Conservation (phyloP, 2,888 invertebrate species). For the Agrotis clavis region DNA sequence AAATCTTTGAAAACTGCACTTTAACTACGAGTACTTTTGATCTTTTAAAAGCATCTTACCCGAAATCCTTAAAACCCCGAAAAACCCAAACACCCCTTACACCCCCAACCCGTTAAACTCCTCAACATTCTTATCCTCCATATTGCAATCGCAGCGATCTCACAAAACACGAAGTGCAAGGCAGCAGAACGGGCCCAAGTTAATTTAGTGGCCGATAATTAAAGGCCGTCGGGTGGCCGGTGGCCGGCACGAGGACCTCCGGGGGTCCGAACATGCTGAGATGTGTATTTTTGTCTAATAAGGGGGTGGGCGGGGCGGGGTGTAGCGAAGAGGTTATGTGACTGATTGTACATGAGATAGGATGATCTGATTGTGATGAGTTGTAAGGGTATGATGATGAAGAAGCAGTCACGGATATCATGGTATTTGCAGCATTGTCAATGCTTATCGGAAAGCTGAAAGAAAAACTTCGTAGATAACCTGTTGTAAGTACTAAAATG, state of each 20-base stretch:
- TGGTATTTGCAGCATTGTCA: no score
- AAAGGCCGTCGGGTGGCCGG: constrained; percentile 67
- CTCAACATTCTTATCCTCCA: constrained; percentile 63
- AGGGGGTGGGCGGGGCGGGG: constrained; percentile 60
- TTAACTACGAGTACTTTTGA: no score
- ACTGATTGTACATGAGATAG: constrained; percentile 35
- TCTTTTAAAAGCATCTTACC: neutral
- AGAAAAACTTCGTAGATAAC: no score
- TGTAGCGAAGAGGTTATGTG: constrained; percentile 18
- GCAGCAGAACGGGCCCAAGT: constrained; percentile 75
- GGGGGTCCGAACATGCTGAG: constrained; percentile 81
- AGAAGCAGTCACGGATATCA: no score
- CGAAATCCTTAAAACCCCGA: neutral
- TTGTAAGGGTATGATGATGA: neutral
- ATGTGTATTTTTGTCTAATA: constrained; percentile 83
- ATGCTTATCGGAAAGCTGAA: no score
- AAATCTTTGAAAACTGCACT: no score
- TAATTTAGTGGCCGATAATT: constrained; percentile 80
- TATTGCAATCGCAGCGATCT: constrained; percentile 66
- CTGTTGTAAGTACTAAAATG: no score
- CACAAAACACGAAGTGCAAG: constrained; percentile 77
- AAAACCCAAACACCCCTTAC: neutral
- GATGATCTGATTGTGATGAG: constrained; percentile 7
- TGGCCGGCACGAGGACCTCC: constrained; percentile 61
- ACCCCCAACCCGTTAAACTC: constrained; percentile 34